Percentiles rank a stretch among this genome's conserved stretches.
These are phyloP conservation scores for Lates calcarifer DNA, from an alignment of 2,113 vertebrate genomes.

Conservation along the genomic window DNA sequence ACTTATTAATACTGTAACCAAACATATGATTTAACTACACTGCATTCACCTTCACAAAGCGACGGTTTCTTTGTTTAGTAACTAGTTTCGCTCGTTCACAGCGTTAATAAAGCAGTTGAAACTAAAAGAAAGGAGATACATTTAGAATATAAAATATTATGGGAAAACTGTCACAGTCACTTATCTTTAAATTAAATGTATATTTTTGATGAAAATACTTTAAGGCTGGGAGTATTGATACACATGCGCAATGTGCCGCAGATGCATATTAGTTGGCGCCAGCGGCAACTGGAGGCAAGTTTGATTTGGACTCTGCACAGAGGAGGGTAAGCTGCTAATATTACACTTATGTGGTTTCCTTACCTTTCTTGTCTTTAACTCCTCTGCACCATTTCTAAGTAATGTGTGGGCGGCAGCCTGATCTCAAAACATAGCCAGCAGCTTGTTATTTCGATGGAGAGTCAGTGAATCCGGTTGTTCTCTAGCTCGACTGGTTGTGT, in stretches of 20 bases:
- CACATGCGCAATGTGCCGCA: slow-evolving; percentile 47
- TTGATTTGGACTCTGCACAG: slow-evolving; percentile 18
- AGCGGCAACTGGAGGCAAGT: slow-evolving; percentile 34
- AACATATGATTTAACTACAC: background rate
- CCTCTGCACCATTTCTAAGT: fast-evolving
- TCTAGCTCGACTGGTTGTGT: background rate
- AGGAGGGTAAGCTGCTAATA: slow-evolving; percentile 1
- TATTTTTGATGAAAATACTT: background rate
- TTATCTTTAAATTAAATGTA: background rate
- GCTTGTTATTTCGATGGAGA: background rate
- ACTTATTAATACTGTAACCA: background rate
- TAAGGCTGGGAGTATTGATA: background rate
- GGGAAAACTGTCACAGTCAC: background rate
- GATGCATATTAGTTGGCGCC: slow-evolving; percentile 33
- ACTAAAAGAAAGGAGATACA: background rate
- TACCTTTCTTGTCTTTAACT: too few relatives aligned
- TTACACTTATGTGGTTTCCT: fast-evolving
- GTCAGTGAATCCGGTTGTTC: background rate
- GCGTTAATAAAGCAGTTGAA: background rate
- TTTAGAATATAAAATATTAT: background rate
- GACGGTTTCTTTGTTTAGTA: background rate
- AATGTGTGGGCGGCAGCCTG: fast-evolving
- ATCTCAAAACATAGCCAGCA: fast-evolving
- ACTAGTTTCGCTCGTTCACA: background rate
- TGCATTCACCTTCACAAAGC: background rate